Conservation (phyloP, 2,888 invertebrate genomes). For the Drosophila formosana region DNA sequence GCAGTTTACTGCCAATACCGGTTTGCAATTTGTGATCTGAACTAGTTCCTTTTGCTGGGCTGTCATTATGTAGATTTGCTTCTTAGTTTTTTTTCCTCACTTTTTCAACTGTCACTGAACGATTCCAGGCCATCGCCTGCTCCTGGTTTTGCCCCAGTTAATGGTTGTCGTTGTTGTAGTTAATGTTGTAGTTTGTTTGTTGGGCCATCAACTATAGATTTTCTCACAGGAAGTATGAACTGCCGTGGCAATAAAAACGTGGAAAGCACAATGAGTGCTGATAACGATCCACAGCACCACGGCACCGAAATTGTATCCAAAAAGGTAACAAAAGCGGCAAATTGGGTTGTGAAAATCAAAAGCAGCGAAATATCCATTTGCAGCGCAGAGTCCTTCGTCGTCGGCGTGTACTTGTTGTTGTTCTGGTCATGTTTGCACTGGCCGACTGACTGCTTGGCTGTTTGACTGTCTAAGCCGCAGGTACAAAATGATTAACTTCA, state of each 20-base stretch:
- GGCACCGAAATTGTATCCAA: slow-evolving; percentile 52
- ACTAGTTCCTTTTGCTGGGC: slow-evolving; percentile 60
- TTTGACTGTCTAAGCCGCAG: slow-evolving; percentile 77
- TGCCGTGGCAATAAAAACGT: slow-evolving; percentile 61
- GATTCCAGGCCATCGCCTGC: slow-evolving; percentile 9
- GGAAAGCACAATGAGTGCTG: slow-evolving; percentile 71
- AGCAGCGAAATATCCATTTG: slow-evolving; percentile 64
- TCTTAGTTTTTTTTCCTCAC: slow-evolving; percentile 10
- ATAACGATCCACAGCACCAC: slow-evolving; percentile 68
- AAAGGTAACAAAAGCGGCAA: slow-evolving; percentile 66
- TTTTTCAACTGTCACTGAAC: slow-evolving; percentile 46
- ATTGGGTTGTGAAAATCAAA: slow-evolving; percentile 73
- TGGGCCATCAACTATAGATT: slow-evolving; percentile 65
- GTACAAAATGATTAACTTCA: slow-evolving; percentile 77
- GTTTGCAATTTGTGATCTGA: slow-evolving; percentile 76
- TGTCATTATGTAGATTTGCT: slow-evolving; percentile 74
- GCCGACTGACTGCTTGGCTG: slow-evolving; percentile 62
- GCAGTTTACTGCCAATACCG: slow-evolving; percentile 66
- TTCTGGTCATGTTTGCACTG: slow-evolving; percentile 45
- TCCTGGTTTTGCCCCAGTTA: slow-evolving; percentile 1
- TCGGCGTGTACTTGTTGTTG: slow-evolving; percentile 16
- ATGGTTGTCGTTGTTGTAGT: slow-evolving; percentile 33
- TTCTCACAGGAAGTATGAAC: slow-evolving; percentile 72
- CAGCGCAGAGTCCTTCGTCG: slow-evolving; percentile 27
- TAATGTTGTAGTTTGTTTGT: slow-evolving; percentile 36